Conservation (phyloP, 53 echinoderm and acorn worm species). For the Antedon mediterranea region DNA sequence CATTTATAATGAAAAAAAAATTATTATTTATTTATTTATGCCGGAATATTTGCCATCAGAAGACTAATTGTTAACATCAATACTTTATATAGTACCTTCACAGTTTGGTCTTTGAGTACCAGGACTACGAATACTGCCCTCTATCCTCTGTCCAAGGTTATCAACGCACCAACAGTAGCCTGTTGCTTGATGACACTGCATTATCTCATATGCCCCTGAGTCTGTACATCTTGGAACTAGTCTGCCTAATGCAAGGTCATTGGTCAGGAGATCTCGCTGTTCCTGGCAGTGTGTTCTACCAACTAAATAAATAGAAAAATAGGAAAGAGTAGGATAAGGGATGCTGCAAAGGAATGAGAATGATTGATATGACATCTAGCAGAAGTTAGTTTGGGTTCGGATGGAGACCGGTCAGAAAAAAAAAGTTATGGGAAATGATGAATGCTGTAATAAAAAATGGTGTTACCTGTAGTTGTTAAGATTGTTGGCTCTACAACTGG, state of each 20-base stretch:
- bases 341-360: no score
- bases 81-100: slow-evolving; percentile 19
- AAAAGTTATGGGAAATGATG: no score
- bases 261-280: neutral
- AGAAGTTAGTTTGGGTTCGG: no score
- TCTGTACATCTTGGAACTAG: slow-evolving; percentile 59
- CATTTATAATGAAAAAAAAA: no score
- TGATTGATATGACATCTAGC: no score
- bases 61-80: no score
- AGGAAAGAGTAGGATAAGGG: no score
- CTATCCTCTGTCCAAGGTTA: neutral
- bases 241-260: slow-evolving; percentile 5
- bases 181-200: slow-evolving; percentile 36
- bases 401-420: no score
- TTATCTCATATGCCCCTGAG: slow-evolving; percentile 36
- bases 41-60: no score
- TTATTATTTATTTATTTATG: no score
- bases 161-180: slow-evolving; percentile 10
- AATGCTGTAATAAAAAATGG: no score
- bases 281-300: neutral
- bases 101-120: slow-evolving; percentile 45
- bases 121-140: slow-evolving; percentile 7
- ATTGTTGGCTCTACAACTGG: neutral
- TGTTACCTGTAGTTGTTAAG: neutral
- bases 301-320: neutral